These are phyloP conservation scores for Biston stratarius DNA, from an alignment of 2,888 invertebrate species.

Conservation along the genomic window DNA sequence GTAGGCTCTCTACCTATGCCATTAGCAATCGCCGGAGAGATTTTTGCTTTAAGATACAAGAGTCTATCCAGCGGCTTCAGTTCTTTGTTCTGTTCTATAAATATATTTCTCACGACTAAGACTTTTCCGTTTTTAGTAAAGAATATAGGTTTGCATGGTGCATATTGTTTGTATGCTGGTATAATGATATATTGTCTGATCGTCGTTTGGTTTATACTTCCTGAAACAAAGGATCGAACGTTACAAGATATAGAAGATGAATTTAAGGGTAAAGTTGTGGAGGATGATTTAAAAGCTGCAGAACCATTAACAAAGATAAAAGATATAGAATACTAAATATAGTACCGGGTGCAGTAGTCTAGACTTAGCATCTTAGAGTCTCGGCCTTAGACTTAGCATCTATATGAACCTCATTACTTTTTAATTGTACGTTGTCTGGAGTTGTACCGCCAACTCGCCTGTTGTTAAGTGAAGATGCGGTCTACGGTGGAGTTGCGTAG, in stretches of 20 bases:
- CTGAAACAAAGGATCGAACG: slow-evolving; percentile 69
- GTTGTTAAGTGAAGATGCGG: too few relatives aligned
- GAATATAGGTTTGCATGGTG: slow-evolving; percentile 49
- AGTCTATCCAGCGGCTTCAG: slow-evolving; percentile 83
- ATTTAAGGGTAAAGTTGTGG: slow-evolving; percentile 53
- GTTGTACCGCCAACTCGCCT: too few relatives aligned
- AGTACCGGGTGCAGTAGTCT: too few relatives aligned
- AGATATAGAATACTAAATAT: not conserved
- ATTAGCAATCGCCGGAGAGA: slow-evolving; percentile 89
- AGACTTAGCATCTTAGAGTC: too few relatives aligned
- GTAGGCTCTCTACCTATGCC: slow-evolving; percentile 88
- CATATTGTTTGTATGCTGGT: slow-evolving; percentile 58
- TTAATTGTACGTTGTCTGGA: too few relatives aligned
- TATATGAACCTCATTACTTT: too few relatives aligned
- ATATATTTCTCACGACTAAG: slow-evolving; percentile 51
- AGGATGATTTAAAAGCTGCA: slow-evolving; percentile 35
- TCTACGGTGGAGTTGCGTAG: too few relatives aligned
- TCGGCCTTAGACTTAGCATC: too few relatives aligned
- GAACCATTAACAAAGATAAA: slow-evolving; percentile 20
- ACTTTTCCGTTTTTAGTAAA: slow-evolving; percentile 48
- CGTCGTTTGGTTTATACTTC: slow-evolving; percentile 60
- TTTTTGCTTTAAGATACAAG: slow-evolving; percentile 87
- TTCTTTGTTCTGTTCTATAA: slow-evolving; percentile 52
- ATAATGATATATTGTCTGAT: slow-evolving; percentile 60
- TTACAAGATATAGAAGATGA: slow-evolving; percentile 69